Conservation (phyloP, 2,797 vertebrate genomes). For the Trachurus trachurus region DNA sequence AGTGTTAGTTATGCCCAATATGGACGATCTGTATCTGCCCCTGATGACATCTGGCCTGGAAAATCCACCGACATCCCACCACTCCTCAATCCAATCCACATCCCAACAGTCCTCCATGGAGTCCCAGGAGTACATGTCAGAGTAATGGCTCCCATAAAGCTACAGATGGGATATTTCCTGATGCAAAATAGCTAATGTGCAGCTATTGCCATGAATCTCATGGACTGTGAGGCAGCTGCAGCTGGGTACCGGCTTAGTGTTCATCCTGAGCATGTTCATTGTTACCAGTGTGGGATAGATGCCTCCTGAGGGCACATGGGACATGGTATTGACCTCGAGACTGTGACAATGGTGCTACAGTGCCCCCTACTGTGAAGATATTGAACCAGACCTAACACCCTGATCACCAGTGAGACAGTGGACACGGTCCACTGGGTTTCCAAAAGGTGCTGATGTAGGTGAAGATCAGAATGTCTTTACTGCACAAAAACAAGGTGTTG, state of each 20-base stretch:
- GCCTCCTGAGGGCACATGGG: constrained; percentile 1
- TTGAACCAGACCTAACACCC: constrained; percentile 4
- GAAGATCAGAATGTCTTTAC: constrained; percentile 11
- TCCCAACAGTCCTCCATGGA: constrained; percentile 79
- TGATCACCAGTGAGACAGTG: not conserved
- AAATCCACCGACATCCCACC: constrained; percentile 66
- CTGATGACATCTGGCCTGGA: constrained; percentile 90
- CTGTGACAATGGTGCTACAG: constrained; percentile 34
- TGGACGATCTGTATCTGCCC: constrained; percentile 91
- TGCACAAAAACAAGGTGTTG: constrained; percentile 26
- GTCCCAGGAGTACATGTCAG: constrained; percentile 77
- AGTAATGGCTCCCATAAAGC: constrained; percentile 50
- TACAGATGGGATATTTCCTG: not conserved
- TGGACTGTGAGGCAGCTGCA: constrained; percentile 28
- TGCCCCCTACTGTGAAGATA: constrained; percentile 44
- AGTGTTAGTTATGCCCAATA: constrained; percentile 93
- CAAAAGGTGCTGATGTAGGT: constrained; percentile 14
- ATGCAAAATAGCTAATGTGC: constrained; percentile 6
- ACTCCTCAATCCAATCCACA: constrained; percentile 62
- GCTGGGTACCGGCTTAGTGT: not conserved
- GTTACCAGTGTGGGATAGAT: constrained; percentile 23
- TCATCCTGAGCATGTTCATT: not conserved
- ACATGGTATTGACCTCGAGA: not conserved
- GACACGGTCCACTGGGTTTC: not conserved
- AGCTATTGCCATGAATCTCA: constrained; percentile 17